These are phyloP conservation scores for Papilio helenus DNA, from an alignment of 1,140 invertebrate genomes.

Conservation along the genomic window DNA sequence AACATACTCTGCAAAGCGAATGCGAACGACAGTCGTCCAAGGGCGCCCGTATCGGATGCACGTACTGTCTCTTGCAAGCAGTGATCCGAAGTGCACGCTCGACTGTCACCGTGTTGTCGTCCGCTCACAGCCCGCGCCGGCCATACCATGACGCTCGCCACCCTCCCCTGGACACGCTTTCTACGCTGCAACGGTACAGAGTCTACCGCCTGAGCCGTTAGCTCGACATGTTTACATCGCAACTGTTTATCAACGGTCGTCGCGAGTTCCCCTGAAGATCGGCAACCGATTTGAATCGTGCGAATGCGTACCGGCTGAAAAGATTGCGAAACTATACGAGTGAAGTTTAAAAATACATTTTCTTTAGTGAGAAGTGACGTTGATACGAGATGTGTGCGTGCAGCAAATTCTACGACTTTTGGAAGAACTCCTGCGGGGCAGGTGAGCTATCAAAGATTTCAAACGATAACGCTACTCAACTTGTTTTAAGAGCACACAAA, in stretches of 20 bases:
- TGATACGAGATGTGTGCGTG: constrained; percentile 74
- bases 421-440: constrained; percentile 78
- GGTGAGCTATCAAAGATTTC: constrained; percentile 58
- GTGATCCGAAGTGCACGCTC: constrained; percentile 28
- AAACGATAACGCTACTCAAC: constrained; percentile 19
- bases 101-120: constrained; percentile 44
- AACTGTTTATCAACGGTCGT: constrained; percentile 57
- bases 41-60: constrained; percentile 64
- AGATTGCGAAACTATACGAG: constrained; percentile 79
- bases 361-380: constrained; percentile 71
- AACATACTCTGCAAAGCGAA: constrained; percentile 12
- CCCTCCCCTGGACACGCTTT: constrained; percentile 58
- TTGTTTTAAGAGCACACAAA: constrained; percentile 6
- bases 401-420: constrained; percentile 80
- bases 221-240: constrained; percentile 66
- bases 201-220: constrained; percentile 63
- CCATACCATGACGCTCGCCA: constrained; percentile 62
- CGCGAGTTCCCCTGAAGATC: constrained; percentile 61
- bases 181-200: constrained; percentile 70
- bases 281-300: constrained; percentile 58
- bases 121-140: constrained; percentile 49
- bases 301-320: constrained; percentile 64
- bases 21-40: constrained; percentile 63
- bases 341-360: constrained; percentile 82
- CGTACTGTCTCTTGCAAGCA: constrained; percentile 48